These are phyloP conservation scores for Vanessa cardui DNA, from an alignment of 2,888 invertebrate species.

Conservation along the genomic window DNA sequence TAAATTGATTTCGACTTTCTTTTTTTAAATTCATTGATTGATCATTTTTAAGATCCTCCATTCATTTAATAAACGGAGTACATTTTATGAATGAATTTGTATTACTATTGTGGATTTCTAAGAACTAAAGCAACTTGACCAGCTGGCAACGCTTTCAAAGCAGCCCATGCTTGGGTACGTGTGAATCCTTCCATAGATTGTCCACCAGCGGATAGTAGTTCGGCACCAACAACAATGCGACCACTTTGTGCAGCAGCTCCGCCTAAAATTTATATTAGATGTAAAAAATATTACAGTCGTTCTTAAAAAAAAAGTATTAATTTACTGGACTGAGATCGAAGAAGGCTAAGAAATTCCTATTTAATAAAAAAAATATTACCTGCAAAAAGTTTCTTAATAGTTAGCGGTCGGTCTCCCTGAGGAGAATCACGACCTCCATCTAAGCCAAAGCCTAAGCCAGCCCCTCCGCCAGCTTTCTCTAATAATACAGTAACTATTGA, in stretches of 20 bases:
- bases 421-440: conserved; percentile 97
- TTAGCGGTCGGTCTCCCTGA: conserved; percentile 92
- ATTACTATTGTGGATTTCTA: conserved; percentile 57
- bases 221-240: conserved; percentile 92
- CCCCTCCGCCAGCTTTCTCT: conserved; percentile 86
- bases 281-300: background rate
- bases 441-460: conserved; percentile 96
- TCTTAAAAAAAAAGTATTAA: no score
- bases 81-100: background rate
- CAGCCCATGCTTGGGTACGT: conserved; percentile 97
- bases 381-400: conserved; percentile 96
- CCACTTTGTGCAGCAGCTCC: conserved; percentile 95
- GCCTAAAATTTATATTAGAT: conserved; percentile 77
- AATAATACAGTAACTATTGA: conserved; percentile 69
- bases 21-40: background rate
- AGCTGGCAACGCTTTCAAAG: conserved; percentile 94
- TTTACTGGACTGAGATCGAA: no score
- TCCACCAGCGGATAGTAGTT: conserved; percentile 92
- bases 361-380: conserved; percentile 79
- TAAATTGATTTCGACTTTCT: background rate
- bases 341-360: no score
- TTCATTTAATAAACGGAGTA: background rate
- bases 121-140: conserved; percentile 88
- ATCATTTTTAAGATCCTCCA: background rate
- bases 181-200: conserved; percentile 91